Evolutionary conservation across 2,888 invertebrate genomes (phyloP), one percentile per base, ranked within the genome.

Genomic region (Drosophila neotestacea): DNA sequence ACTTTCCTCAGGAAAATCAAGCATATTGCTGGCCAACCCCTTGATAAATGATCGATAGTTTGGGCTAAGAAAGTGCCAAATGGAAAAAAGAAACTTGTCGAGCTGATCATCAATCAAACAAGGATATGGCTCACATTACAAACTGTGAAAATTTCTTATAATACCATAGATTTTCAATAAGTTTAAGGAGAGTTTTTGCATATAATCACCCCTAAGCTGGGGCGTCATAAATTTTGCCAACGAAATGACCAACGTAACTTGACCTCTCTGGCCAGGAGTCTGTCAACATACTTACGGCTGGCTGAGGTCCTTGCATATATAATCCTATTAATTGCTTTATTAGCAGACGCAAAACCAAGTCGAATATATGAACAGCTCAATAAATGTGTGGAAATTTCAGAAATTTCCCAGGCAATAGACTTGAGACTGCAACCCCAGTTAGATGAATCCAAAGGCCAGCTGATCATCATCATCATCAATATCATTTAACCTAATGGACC

Each of bases 401-500:
- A 86, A 59, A 80, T 70, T 77, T 77, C 70, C 56, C 72, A 77
- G 70, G 68, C 55, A 39, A 54, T 58, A 51, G 47, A 50, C 27
- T 56, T 6, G 41, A 54, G 46, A 59, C 51, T 74, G 7, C 71
- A 73, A 81, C 86, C 80, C 16, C 30, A 36, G 54, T 6, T 58
- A 50, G n/a, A 41, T 39, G 13, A 41, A 32, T 50, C 47, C 39
- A 51, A 28, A 28, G 64, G 52, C 85, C 77, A 83, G 77, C 83
- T 79, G 84, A 89, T 84, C 76, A 61, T 48, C 47, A 46, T 52
- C 39, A 80, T 84, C 85, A 88, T 85, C 79, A 85, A 88, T 89
- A 87, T 85, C 87, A 90, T 91, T 90, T 91, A 91, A 91, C 91
- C 91, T 91, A 91, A 91, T 91, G 77, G 90, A 79, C 86, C 84